Evolutionary conservation across 2,113 vertebrate species (phyloP), one percentile per base, ranked within the genome.

Genomic region (Manacus vitellinus): DNA sequence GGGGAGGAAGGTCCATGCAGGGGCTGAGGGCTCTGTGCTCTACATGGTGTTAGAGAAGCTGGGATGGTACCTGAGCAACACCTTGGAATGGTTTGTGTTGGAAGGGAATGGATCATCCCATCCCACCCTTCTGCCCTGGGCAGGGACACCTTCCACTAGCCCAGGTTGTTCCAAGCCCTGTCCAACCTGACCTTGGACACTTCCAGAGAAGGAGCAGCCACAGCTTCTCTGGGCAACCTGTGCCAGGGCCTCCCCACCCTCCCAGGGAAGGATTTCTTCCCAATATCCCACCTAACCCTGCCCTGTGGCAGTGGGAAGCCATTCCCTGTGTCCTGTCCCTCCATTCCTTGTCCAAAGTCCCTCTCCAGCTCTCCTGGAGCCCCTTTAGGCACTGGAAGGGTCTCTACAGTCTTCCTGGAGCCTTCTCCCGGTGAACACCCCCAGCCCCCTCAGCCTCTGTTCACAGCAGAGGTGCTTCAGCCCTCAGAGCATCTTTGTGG

Each of bases 211-310:
- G 70, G 59, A 19, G 5, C 68, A 81, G 37, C 52, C 61, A 6
- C 70, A 66, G 44, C 68, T 58, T 0, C 58, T 14, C 24, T 78
- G 56, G 56, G 47, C 39, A 62, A n/a, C 46, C 54, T 77, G 19
- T 72, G 49, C 49, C 75, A 56, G 75, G 24, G 24, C 28, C 19
- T 24, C 2, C 1, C 9, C 85, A 46, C 14, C 35, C 52, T 44
- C 22, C 0, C 44, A 59, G 33, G 18, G 52, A 9, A 9, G 1
- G 33, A 75, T 89, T 66, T 2, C 37, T 30, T 5, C 70, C 61
- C 1, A 13, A 39, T 2, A 17, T 14, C 61, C 23, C 3, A n/a
- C 1, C 19, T 5, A 20, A 5, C 4, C 3, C 28, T 39, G 27
- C 18, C 20, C 13, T 46, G 28, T 43, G 35, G 3, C 39, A 9